phyloP scores from a whole-genome alignment of 2,113 vertebrate genomes.

The Erinaceus europaeus region DNA sequence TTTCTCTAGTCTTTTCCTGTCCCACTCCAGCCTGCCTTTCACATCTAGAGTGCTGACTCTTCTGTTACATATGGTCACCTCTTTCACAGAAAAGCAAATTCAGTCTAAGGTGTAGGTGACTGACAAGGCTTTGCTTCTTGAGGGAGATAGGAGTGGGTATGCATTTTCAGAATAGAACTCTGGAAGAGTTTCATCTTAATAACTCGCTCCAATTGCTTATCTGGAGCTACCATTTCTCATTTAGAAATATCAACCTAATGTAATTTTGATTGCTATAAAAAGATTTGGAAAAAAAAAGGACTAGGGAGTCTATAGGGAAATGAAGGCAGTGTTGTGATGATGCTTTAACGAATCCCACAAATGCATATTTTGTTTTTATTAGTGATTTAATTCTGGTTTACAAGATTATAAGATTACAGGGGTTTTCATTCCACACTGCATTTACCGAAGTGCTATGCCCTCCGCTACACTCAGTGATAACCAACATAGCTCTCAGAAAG shows the following conservation, averaged over 20 bases:
- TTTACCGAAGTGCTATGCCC: too few species aligned
- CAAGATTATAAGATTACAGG: too few species aligned
- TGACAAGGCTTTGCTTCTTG: background rate
- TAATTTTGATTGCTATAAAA: conserved; percentile 21
- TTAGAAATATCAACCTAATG: conserved; percentile 34
- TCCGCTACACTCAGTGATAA: too few species aligned
- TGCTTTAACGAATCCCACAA: too few species aligned
- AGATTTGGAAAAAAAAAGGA: background rate
- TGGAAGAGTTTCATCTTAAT: conserved; percentile 28
- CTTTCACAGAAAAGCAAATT: conserved; percentile 30
- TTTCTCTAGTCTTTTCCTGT: background rate
- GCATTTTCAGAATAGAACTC: conserved; percentile 21
- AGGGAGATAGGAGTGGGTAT: background rate
- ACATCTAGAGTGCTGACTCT: background rate
- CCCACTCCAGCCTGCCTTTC: background rate
- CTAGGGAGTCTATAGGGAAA: background rate
- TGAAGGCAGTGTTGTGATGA: too few species aligned
- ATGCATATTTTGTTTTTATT: too few species aligned
- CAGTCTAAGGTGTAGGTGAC: background rate
- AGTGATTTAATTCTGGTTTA: too few species aligned
- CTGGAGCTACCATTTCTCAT: conserved; percentile 7
- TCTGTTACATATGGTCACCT: background rate
- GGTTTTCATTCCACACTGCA: too few species aligned
- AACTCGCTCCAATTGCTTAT: background rate
- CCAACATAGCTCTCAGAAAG: too few species aligned